These are phyloP conservation scores for Pseudopipra pipra DNA, from an alignment of 2,113 vertebrate genomes.

Conservation along the genomic window DNA sequence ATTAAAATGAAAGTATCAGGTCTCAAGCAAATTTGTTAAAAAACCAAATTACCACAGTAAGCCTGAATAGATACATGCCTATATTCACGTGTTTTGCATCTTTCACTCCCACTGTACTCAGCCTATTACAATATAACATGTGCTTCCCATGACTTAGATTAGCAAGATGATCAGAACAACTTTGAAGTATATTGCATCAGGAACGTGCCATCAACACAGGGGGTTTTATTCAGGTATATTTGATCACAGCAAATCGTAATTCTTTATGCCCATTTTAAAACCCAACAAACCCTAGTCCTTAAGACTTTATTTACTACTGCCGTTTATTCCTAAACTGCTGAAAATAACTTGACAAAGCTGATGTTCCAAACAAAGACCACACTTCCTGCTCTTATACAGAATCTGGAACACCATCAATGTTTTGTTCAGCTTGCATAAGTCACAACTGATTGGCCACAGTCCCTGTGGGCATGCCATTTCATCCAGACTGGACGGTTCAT, in stretches of 20 bases:
- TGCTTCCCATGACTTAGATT: neutral
- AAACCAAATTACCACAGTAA: neutral
- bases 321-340: neutral
- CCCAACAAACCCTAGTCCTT: neutral
- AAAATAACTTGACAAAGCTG: constrained; percentile 35
- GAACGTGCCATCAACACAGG: neutral
- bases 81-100: neutral
- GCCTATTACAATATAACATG: neutral
- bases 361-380: constrained; percentile 55
- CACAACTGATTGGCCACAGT: constrained; percentile 84
- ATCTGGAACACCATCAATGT: constrained; percentile 74
- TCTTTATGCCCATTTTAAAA: neutral
- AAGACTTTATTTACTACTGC: neutral
- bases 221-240: neutral
- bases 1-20: neutral
- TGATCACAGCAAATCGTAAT: neutral
- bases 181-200: neutral
- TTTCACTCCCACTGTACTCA: neutral
- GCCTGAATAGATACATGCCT: neutral
- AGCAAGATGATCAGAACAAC: neutral
- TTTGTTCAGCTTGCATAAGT: constrained; percentile 81
- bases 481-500: constrained; percentile 93
- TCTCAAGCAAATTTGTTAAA: neutral
- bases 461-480: constrained; percentile 87
- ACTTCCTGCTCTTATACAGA: constrained; percentile 44